Conservation (phyloP, 2,888 invertebrate genomes). For the Leptarthrus brevirostris region DNA sequence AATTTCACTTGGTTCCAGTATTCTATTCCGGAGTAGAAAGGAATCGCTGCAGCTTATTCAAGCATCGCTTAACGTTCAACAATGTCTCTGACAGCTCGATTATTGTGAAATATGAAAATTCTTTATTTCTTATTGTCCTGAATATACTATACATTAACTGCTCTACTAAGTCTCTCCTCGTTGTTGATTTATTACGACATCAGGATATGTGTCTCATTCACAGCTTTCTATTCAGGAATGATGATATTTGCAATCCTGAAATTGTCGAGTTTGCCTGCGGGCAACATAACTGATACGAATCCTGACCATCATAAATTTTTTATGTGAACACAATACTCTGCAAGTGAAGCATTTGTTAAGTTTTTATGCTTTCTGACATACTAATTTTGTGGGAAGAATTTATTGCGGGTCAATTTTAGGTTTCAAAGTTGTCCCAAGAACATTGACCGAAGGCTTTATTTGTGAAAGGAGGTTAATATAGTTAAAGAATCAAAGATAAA, state of each 20-base stretch:
- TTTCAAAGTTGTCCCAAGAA: too few species aligned
- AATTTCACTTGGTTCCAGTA: background rate
- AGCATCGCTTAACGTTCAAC: constrained; percentile 22
- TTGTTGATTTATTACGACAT: constrained; percentile 28
- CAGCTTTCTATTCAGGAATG: background rate
- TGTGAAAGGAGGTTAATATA: too few species aligned
- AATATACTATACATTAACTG: constrained; percentile 1
- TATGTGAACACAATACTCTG: background rate
- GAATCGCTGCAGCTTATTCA: background rate
- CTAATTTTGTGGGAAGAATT: too few species aligned
- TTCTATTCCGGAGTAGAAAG: background rate
- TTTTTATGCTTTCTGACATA: too few species aligned
- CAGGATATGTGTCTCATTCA: background rate
- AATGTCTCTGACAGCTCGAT: constrained; percentile 22
- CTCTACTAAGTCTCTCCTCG: background rate
- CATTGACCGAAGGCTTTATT: too few species aligned
- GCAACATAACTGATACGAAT: constrained; percentile 16
- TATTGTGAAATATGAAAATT: constrained; percentile 41
- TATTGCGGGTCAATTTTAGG: too few species aligned
- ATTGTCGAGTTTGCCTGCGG: constrained; percentile 3
- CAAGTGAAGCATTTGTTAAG: too few species aligned
- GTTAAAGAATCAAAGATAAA: too few species aligned
- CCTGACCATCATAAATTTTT: constrained; percentile 28
- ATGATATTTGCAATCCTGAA: constrained; percentile 24
- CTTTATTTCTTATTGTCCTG: constrained; percentile 18